Evolutionary conservation across 1,140 invertebrate genomes (phyloP).

Genomic region (Drosophila pruinosa): DNA sequence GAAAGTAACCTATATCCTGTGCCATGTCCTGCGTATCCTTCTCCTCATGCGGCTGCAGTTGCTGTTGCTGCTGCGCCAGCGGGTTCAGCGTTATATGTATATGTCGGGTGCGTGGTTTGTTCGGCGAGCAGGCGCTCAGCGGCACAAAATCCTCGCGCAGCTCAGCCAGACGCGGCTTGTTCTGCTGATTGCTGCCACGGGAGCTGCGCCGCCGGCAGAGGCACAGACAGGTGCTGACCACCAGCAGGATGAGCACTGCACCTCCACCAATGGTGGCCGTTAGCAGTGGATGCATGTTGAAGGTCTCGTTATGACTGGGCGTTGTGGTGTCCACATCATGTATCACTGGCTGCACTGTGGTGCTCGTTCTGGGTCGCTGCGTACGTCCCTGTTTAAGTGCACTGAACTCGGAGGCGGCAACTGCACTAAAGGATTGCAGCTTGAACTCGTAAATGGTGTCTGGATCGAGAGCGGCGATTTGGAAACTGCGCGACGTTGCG

Average conservation of each 20-base stretch:
- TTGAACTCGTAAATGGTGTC: conserved; percentile 95
- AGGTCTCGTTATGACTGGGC: conserved; percentile 68
- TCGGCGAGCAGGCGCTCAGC: conserved; percentile 68
- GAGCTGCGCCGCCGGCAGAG: conserved; percentile 74
- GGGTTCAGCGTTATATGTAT: conserved; percentile 89
- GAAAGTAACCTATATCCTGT: conserved; percentile 54
- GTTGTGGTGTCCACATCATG: conserved; percentile 49
- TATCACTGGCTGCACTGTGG: conserved; percentile 48
- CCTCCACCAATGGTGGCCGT: conserved; percentile 64
- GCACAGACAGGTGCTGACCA: conserved; percentile 72
- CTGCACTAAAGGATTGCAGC: conserved; percentile 93
- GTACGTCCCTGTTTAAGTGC: conserved; percentile 90
- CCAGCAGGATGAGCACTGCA: conserved; percentile 58
- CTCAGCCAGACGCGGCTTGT: conserved; percentile 73
- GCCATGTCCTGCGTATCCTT: conserved; percentile 45
- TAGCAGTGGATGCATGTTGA: conserved; percentile 54
- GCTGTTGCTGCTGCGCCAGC: conserved; percentile 82
- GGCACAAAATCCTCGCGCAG: conserved; percentile 70
- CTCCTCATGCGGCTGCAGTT: conserved; percentile 49
- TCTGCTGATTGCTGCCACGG: conserved; percentile 67
- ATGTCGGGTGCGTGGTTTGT: conserved; percentile 80
- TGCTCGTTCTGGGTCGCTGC: conserved; percentile 69
- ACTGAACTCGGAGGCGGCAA: conserved; percentile 93
- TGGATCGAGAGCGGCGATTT: conserved; percentile 89
- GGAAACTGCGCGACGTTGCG: conserved; percentile 86